A percentile compares a stretch with the other conserved stretches of the same genome.
Evolutionary conservation across 2,113 vertebrate species (phyloP).

Genomic region (Harpagus bidentatus): DNA sequence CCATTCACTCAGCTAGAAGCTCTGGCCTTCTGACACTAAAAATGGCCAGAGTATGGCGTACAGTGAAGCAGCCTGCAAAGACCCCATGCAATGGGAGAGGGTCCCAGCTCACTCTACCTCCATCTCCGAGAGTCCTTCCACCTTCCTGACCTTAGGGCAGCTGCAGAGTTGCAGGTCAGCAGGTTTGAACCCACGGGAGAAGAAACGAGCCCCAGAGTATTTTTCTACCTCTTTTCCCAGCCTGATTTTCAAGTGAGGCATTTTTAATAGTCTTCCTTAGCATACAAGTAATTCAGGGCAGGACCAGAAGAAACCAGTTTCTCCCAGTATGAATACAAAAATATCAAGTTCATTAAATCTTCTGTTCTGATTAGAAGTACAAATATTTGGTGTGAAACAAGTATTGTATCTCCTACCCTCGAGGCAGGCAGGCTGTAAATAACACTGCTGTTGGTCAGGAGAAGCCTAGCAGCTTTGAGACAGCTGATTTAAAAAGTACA

Average conservation of each 20-base stretch:
- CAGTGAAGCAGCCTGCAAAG: background rate
- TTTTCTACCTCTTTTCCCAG: background rate
- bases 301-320: background rate
- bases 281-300: background rate
- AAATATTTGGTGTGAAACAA: background rate
- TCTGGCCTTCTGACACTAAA: background rate
- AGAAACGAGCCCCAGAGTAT: background rate
- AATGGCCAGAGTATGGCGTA: background rate
- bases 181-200: background rate
- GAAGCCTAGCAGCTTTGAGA: background rate
- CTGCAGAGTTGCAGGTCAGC: background rate
- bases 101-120: background rate
- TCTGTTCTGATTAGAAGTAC: background rate
- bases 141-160: background rate
- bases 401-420: background rate
- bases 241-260: background rate
- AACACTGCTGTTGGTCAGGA: background rate
- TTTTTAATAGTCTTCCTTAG: background rate
- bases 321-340: background rate
- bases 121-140: background rate
- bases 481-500: background rate
- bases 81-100: accelerated
- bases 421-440: background rate
- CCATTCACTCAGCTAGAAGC: background rate
- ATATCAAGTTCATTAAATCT: background rate